Evolutionary conservation across 2,113 vertebrate genomes (phyloP), one percentile per base, ranked within the genome.

Genomic region (Callipepla californica): DNA sequence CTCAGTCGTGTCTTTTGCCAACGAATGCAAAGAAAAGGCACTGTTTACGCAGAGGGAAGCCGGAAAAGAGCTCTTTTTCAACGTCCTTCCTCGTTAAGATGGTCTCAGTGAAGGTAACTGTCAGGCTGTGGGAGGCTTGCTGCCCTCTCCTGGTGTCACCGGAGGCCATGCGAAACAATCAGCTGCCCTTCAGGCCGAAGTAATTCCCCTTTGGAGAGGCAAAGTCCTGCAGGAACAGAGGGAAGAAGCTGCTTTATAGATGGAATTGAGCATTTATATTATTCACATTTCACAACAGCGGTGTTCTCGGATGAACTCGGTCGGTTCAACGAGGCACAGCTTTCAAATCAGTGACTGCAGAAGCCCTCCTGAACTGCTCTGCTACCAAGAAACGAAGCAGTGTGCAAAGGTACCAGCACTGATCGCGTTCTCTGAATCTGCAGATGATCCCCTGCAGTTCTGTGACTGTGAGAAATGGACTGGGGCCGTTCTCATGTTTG

Each of bases 91-190:
- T 18, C 19, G 0, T 34, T n/a, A 30, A 47, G 45, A 45, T 20
- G 44, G 36, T 66, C 81, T 89, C 48, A 63, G 1, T 10, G n/a
- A 61, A 84, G 72, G 40, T 61, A 61, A 50, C 65, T 9, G 48
- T 38, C 44, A 50, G 77, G 70, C 4, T 70, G 92, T 67, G 66
- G 0, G 19, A 58, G 28, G 16, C 92, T 73, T 96, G 93, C 90
- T 93, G 94, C 94, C 92, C 95, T 96, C 96, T 96, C 50, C 66
- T 80, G 96, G 91, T 57, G 50, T 55, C 59, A 45, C 36, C 62
- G 8, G 17, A 2, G 4, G 36, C 48, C 16, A 2, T 1, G 18
- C 17, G 10, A 2, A 22, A 26, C 20, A 11, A 55, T 69, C 53
- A 22, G 62, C 84, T 94, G 66, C 75, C 25, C 45, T 32, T 47